Base-by-base conservation (phyloP, 1,140 invertebrate genomes). In the Octopus bimaculoides region DNA sequence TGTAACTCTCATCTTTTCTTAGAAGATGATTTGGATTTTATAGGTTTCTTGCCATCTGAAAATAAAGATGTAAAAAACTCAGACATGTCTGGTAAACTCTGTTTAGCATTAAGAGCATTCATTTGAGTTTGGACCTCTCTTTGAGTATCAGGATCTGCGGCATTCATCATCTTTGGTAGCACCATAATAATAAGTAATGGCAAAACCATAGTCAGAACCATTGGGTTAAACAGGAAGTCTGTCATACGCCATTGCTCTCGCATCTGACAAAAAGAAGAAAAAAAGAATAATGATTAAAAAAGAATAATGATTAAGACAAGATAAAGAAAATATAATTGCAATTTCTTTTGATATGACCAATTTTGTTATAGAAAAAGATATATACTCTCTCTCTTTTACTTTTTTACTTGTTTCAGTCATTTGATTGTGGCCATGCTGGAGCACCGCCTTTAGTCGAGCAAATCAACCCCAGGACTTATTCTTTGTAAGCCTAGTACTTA, bases 191-290 rank as follows among this genome's bases (percentile, higher is more conserved):
- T 89, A 1, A 98, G 84, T 12, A 99, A 90, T 1, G 97, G 97
- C 77, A 98, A 87, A 52, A 98, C 93, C 97, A 99, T 99, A 95
- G 98, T 99, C 78, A 99, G 92, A 3, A 99, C 88, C 97, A 98
- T 98, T 66, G 97, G 97, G 91, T 96, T 98, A 87, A 98, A 96
- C 4, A 99, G 88, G 86, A 99, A 96, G 90, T 99, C 97, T 10
- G 96, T 98, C 7, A 96, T 92, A 86, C 96, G 93, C 97, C 97
- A 98, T 86, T 98, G 96, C 89, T 99, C 97, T 78, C 97, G 91
- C 20, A 84, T 71, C 66, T 71, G 3, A 71, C 17, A 14, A 71
- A 71, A 71, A 71, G 26, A 14, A 71, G 26, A 14, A 71, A 71
- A 12, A 69, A 69, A 69, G 7, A 14, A 14, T n/a, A n/a, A n/a